A percentile compares a stretch with the other conserved stretches of the same genome.
Evolutionary conservation across 1,140 invertebrate genomes (phyloP).

Genomic region (Amyelois transitella): DNA sequence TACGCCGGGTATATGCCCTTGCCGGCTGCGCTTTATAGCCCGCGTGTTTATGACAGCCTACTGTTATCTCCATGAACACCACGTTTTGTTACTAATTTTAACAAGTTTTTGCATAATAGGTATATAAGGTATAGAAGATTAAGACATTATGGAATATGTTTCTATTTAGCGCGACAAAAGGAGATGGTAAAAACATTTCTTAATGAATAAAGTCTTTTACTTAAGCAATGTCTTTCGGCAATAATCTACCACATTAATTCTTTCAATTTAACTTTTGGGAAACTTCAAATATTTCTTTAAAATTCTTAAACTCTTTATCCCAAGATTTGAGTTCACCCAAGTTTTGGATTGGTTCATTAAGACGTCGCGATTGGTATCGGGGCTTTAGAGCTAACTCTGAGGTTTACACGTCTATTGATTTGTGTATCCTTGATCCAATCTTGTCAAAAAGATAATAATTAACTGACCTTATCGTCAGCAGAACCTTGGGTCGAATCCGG

Average conservation of each 20-base stretch:
- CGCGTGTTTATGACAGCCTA: slow-evolving; percentile 20
- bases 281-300: not conserved
- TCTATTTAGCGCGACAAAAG: too few relatives aligned
- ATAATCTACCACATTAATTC: too few relatives aligned
- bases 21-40: slow-evolving; percentile 28
- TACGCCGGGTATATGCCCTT: not conserved
- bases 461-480: too few relatives aligned
- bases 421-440: not conserved
- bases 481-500: too few relatives aligned
- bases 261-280: too few relatives aligned
- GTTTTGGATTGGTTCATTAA: not conserved
- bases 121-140: too few relatives aligned
- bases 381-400: not conserved
- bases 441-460: too few relatives aligned
- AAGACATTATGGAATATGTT: too few relatives aligned
- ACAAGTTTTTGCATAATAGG: too few relatives aligned
- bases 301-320: not conserved
- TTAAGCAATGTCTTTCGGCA: too few relatives aligned
- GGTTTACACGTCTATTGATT: not conserved
- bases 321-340: not conserved
- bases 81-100: slow-evolving; percentile 10
- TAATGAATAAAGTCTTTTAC: too few relatives aligned
- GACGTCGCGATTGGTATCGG: not conserved
- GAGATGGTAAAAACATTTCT: too few relatives aligned
- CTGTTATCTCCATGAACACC: slow-evolving; percentile 29